phyloP scores from a whole-genome alignment of 2,113 vertebrate species.

The Panthera uncia region DNA sequence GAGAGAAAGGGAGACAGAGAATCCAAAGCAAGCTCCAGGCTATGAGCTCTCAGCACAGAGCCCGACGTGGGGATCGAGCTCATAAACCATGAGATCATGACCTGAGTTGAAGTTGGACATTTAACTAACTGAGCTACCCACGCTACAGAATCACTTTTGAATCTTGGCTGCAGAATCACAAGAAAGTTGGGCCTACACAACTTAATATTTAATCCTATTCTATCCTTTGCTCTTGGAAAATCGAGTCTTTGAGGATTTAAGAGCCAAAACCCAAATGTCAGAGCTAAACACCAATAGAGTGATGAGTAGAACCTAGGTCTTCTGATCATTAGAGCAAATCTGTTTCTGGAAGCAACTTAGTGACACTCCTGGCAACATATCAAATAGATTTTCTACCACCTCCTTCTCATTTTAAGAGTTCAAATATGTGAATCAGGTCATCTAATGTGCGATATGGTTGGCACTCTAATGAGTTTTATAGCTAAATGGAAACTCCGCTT shows the following conservation, averaged over 20 bases:
- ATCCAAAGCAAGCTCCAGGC: too few relatives aligned
- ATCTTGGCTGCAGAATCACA: background rate
- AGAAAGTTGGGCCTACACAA: background rate
- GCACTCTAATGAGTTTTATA: constrained; percentile 50
- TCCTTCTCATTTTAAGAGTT: constrained; percentile 54
- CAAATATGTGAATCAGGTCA: constrained; percentile 60
- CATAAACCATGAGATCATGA: too few relatives aligned
- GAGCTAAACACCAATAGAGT: background rate
- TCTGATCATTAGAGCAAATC: background rate
- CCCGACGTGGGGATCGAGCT: too few relatives aligned
- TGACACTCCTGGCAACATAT: background rate
- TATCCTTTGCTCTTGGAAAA: background rate
- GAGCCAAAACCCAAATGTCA: background rate
- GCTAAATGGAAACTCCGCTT: constrained; percentile 56
- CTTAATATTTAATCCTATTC: background rate
- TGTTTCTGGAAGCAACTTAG: background rate
- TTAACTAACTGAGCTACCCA: too few relatives aligned
- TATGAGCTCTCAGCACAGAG: too few relatives aligned
- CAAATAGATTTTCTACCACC: constrained; percentile 26
- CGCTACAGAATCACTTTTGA: background rate
- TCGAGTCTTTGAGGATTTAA: constrained; percentile 9
- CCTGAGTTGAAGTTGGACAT: too few relatives aligned
- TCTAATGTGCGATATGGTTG: background rate
- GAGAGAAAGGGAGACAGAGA: too few relatives aligned
- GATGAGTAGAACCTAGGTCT: background rate